Conservation (phyloP, 1,140 invertebrate genomes). For the Halictus rubicundus region DNA sequence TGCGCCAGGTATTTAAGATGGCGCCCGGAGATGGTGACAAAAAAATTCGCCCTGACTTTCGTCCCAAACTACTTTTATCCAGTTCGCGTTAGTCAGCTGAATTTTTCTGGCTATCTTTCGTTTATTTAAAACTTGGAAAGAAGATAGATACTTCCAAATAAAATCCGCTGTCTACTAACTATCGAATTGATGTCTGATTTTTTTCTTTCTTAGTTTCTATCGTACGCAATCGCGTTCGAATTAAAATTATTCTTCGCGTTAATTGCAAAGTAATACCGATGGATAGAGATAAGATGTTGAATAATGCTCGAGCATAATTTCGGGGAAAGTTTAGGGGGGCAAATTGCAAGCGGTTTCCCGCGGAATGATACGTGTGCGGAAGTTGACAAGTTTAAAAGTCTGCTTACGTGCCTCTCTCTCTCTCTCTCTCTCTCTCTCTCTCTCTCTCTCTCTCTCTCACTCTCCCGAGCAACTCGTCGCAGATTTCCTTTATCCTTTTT, state of each 20-base stretch:
- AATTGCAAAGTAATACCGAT: too few relatives aligned
- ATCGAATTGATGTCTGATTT: too few relatives aligned
- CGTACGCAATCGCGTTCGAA: too few relatives aligned
- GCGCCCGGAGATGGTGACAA: neutral
- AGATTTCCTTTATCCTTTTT: constrained; percentile 1
- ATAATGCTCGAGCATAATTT: too few relatives aligned
- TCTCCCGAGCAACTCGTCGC: neutral
- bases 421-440: too few relatives aligned
- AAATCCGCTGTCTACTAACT: too few relatives aligned
- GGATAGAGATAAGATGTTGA: too few relatives aligned
- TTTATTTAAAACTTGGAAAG: too few relatives aligned
- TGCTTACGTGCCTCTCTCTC: neutral
- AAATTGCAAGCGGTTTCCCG: neutral
- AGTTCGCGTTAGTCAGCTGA: neutral
- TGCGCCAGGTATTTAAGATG: neutral
- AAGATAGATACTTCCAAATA: too few relatives aligned
- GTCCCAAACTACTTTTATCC: constrained; percentile 8
- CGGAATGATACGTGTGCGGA: constrained; percentile 6
- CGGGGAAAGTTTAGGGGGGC: neutral
- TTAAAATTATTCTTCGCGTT: too few relatives aligned
- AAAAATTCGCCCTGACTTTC: constrained; percentile 17
- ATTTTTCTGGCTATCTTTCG: neutral
- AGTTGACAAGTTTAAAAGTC: constrained; percentile 13
- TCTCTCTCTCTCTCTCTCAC: too few relatives aligned
- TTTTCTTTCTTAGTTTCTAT: too few relatives aligned